phyloP scores from a whole-genome alignment of 1,140 invertebrate species.

The Bradynema listronoti region DNA sequence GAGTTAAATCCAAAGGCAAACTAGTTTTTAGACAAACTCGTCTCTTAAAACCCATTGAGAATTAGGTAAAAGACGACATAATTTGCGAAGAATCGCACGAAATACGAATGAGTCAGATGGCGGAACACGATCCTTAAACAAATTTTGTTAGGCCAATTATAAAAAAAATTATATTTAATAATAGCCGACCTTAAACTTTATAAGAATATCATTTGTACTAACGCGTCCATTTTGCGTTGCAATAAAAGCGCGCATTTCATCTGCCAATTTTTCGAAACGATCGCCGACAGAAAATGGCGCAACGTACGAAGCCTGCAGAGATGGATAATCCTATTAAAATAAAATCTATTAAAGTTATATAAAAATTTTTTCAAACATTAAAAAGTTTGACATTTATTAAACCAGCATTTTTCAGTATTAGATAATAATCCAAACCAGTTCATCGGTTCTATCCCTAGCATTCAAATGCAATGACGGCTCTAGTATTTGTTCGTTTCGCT shows the following conservation, averaged over 20 bases:
- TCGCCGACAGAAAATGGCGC: conserved; percentile 31
- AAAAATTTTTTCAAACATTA: too few species aligned
- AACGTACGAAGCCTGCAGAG: conserved; percentile 10
- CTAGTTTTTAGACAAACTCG: conserved; percentile 23
- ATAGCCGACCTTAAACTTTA: conserved; percentile 42
- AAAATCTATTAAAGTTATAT: too few species aligned
- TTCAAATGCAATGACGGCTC: too few species aligned
- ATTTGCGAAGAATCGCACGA: conserved; percentile 35
- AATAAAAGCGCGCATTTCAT: conserved; percentile 43
- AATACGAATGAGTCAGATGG: conserved; percentile 42
- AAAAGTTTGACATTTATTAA: too few species aligned
- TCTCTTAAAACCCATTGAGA: conserved; percentile 37
- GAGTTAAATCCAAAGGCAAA: background rate
- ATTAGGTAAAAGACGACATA: conserved; percentile 24
- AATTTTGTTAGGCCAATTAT: conserved; percentile 25
- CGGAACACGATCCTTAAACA: conserved; percentile 37
- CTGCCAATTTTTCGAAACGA: conserved; percentile 46
- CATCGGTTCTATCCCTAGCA: too few species aligned
- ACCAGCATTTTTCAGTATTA: too few species aligned
- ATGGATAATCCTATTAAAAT: conserved; percentile 35
- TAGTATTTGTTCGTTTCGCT: too few species aligned
- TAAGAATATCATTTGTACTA: conserved; percentile 42
- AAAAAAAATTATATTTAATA: background rate
- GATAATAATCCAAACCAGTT: too few species aligned
- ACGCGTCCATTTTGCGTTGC: conserved; percentile 27